Evolutionary conservation across 35 echinoderm and acorn worm species (phyloP).

Genomic region (Patiria miniata): DNA sequence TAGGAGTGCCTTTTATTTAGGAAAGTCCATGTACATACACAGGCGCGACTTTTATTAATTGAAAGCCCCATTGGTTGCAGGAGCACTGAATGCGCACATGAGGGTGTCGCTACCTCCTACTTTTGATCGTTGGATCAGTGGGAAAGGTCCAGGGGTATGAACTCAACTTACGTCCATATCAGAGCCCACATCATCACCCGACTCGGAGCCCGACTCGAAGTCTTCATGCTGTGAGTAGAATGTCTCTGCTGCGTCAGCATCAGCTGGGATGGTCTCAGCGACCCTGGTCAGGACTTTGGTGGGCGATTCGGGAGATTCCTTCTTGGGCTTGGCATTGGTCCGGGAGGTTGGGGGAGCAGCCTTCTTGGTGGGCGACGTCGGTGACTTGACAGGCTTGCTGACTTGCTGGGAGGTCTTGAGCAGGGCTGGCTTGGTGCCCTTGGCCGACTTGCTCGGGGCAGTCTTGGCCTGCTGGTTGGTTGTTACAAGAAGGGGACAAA

Average conservation of each 20-base stretch:
- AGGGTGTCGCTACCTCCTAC: too few species aligned
- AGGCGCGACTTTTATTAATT: too few species aligned
- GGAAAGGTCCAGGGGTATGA: too few species aligned
- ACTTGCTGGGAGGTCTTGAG: conserved; percentile 26
- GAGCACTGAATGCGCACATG: too few species aligned
- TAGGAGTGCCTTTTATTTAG: too few species aligned
- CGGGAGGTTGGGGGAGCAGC: background rate
- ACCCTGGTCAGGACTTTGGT: conserved; percentile 40
- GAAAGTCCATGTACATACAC: too few species aligned
- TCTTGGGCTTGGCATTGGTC: background rate
- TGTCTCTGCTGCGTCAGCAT: conserved; percentile 90
- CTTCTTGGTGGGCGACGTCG: conserved; percentile 21
- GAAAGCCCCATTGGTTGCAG: too few species aligned
- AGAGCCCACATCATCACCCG: conserved; percentile 40
- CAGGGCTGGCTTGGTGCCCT: background rate
- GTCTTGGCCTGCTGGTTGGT: conserved; percentile 19
- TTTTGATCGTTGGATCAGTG: too few species aligned
- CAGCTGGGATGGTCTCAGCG: conserved; percentile 76
- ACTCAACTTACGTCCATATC: conserved; percentile 25
- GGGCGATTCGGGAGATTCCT: conserved; percentile 24
- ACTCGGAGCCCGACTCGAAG: conserved; percentile 92
- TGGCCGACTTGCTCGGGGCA: background rate
- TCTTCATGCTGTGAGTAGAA: conserved; percentile 96
- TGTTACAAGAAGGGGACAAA: background rate
- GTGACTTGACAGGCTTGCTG: conserved; percentile 29